phyloP scores from a whole-genome alignment of 2,113 vertebrate genomes.

The Antigone vipio region DNA sequence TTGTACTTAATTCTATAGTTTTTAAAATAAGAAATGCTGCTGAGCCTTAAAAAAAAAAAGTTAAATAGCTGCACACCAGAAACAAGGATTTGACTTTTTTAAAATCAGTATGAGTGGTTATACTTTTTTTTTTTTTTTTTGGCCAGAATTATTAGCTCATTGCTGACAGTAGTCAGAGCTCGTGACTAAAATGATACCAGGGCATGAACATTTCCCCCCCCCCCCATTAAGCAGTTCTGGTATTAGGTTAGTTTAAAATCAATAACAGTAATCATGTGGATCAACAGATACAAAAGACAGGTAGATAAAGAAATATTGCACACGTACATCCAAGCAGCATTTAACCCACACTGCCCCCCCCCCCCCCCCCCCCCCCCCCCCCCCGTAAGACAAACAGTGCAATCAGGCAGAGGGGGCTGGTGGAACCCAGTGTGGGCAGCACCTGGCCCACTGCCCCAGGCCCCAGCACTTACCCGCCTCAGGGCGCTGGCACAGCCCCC shows the following conservation, averaged over 20 bases:
- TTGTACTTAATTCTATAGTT: background rate
- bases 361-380: background rate
- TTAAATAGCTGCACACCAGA: background rate
- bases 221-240: background rate
- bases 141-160: no score
- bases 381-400: no score
- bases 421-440: no score
- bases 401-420: no score
- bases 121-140: background rate
- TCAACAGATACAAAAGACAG: background rate
- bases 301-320: constrained; percentile 46
- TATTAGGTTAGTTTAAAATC: background rate
- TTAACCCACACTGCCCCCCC: background rate
- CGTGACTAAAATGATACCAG: background rate
- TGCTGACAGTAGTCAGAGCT: background rate
- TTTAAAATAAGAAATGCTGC: background rate
- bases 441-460: rapidly evolving
- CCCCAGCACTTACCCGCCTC: background rate
- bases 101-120: background rate
- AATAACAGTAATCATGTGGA: background rate
- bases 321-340: background rate
- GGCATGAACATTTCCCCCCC: background rate
- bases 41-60: background rate
- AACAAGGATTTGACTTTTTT: background rate
- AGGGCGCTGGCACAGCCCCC: background rate